These are phyloP conservation scores for Neostethus bicornis DNA, from an alignment of 2,797 vertebrate species.

Conservation along the genomic window DNA sequence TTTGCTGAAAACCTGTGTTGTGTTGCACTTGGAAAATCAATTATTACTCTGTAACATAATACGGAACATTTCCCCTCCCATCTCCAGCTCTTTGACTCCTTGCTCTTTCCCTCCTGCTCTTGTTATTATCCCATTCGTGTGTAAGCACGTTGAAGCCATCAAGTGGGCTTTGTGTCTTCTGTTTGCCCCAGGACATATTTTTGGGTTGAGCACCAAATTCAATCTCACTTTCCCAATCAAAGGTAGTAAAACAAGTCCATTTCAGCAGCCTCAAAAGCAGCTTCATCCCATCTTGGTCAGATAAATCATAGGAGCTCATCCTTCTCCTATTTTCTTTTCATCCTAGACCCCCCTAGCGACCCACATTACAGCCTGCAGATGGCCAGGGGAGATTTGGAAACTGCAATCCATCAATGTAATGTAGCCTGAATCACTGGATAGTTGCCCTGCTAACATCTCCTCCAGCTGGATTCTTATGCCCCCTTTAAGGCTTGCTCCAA, in stretches of 20 bases:
- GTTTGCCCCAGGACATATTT: constrained; percentile 69
- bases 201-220: constrained; percentile 68
- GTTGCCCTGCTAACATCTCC: constrained; percentile 58
- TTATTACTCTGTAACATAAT: constrained; percentile 69
- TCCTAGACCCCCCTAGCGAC: constrained; percentile 71
- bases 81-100: constrained; percentile 42
- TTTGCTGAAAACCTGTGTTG: constrained; percentile 62
- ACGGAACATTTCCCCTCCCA: constrained; percentile 52
- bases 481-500: constrained; percentile 34
- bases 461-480: constrained; percentile 55
- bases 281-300: constrained; percentile 63
- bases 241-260: constrained; percentile 64
- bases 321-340: constrained; percentile 73
- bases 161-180: constrained; percentile 67
- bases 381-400: constrained; percentile 76
- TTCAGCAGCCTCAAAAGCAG: constrained; percentile 44
- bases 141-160: constrained; percentile 56
- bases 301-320: constrained; percentile 77
- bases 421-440: constrained; percentile 63
- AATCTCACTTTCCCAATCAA: constrained; percentile 74
- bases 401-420: constrained; percentile 78
- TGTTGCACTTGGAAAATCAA: constrained; percentile 77
- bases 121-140: constrained; percentile 48
- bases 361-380: constrained; percentile 78
- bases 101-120: constrained; percentile 30